Evolutionary conservation across 2,797 vertebrate genomes (phyloP), one percentile per base, ranked within the genome.

Genomic region (Heterohyrax brucei): DNA sequence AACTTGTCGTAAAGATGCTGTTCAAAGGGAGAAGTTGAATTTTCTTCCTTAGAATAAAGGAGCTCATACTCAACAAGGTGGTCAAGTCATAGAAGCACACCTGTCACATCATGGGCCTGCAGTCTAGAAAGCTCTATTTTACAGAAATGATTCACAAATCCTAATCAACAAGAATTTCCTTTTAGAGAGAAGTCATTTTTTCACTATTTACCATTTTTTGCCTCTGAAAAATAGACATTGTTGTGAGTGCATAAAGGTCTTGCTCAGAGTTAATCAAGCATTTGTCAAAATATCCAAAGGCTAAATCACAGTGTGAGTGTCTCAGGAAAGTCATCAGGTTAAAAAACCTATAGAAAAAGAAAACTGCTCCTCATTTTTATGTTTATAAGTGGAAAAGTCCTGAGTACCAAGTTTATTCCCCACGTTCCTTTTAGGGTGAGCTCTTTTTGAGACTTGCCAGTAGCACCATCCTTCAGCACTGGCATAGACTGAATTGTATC

Each of bases 211-310:
- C 46, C 26, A 75, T 4, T 44, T 80, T 89, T 86, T 48, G 16
- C n/a, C 16, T 95, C 86, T 77, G 75, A 92, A 82, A 93, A 94
- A 73, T n/a, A 86, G 85, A 87, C 64, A 77, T 44, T 1, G 33
- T 66, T 56, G 22, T 78, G 89, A 79, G 59, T n/a, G 4, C 30
- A 85, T 33, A 46, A 24, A n/a, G 82, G 72, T 28, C 44, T 79
- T 81, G 13, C 76, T 97, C 91, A 66, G 59, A 33, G 73, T 39
- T 22, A 39, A 83, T 76, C 33, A 73, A 18, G 73, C 16, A 5
- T 78, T 86, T 73, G 81, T 70, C 73, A 81, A 83, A 94, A 70
- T 66, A 76, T 70, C 86, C 88, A 33, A 82, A 85, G n/a, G 26
- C 28, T 53, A 70, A 82, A 46, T 39, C 83, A 14, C 24, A 21